Evolutionary conservation across 2,888 invertebrate genomes (phyloP), one percentile per base, ranked within the genome.

Genomic region (Gastrophysa polygoni): DNA sequence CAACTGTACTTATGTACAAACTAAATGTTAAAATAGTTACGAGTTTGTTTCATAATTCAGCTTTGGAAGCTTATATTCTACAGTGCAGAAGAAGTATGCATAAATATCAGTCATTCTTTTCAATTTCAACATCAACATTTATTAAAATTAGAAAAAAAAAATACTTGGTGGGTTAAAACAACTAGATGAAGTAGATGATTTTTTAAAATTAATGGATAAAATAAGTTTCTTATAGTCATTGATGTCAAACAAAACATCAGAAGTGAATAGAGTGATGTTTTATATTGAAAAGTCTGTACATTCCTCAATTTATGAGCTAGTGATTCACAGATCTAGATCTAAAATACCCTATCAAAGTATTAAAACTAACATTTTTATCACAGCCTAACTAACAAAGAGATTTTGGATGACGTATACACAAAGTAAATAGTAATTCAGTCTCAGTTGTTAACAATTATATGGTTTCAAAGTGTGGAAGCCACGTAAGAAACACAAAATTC

Each of bases 71-170:
- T 34, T 63, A 58, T 50, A 32, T 32, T 51, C 38, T 50, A 54
- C 59, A 59, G 57, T 59, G 63, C 56, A 34, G 47, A 63, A 59
- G 63, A n/a, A n/a, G n/a, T n/a, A n/a, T n/a, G n/a, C 59, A 59
- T 38, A 63, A 63, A 59, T 59, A 59, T 63, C 63, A 63, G 59
- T 63, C 63, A 50, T 59, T 59, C 52, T 48, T 63, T 59, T 59
- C 56, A 59, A 63, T 59, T 63, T 52, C 34, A 51, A 17, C 29
- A 18, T 29, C 7, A 49, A 7, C 29, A 17, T 14, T 14, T 2
- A 44, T 44, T 14, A 44, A 44, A 44, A 44, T 44, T 44, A 44
- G 18, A 44, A 17, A 44, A 16, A n/a, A n/a, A 44, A 17, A 17
- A 17, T 44, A 17, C 44, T 17, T 17, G 16, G 7, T 16, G 32